Percentiles rank a stretch among this genome's conserved stretches.
Evolutionary conservation across 2,888 invertebrate genomes (phyloP).

Genomic region (Agrotis clavis): DNA sequence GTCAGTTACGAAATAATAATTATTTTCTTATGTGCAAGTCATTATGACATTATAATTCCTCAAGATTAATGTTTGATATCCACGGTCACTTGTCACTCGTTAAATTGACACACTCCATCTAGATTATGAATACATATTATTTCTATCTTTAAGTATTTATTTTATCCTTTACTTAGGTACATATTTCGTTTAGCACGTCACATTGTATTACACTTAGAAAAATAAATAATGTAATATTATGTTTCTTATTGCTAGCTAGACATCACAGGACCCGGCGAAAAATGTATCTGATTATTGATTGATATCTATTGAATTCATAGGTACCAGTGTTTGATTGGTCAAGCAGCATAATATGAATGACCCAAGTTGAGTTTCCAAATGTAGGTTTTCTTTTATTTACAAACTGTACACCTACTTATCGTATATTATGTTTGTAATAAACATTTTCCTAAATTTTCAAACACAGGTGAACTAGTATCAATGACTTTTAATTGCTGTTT

Average conservation of each 20-base stretch:
- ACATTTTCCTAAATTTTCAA: too few species aligned
- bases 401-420: too few species aligned
- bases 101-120: conserved; percentile 24
- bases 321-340: too few species aligned
- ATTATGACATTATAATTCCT: conserved; percentile 15
- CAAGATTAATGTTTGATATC: conserved; percentile 27
- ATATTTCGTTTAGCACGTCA: not conserved
- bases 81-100: conserved; percentile 23
- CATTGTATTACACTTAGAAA: too few species aligned
- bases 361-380: not conserved
- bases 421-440: too few species aligned
- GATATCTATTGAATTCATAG: too few species aligned
- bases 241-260: too few species aligned
- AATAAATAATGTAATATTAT: too few species aligned
- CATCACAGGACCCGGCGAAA: not conserved
- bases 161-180: conserved; percentile 1
- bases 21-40: conserved; percentile 16
- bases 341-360: not conserved
- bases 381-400: not conserved
- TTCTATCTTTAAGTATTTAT: not conserved
- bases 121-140: not conserved
- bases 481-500: too few species aligned
- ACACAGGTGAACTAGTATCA: too few species aligned
- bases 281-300: not conserved
- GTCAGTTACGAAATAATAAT: not conserved